Base-by-base conservation (phyloP, 2,113 vertebrate genomes). In the Scalopus aquaticus region DNA sequence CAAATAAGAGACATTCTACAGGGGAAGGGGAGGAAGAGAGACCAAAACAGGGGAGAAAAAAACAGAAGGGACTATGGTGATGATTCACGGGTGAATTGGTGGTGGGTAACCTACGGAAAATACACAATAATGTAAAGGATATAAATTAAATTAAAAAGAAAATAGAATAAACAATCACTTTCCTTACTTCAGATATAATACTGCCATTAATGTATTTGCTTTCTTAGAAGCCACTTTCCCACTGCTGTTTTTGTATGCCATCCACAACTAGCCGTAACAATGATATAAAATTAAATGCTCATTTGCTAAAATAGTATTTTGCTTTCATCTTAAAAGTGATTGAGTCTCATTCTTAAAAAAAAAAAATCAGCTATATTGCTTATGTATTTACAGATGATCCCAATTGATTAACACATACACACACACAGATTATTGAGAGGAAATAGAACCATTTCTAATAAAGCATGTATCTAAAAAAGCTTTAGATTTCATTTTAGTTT, bases 311-410 rank as follows among this genome's bases (percentile, higher is more conserved):
- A 76, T 26, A 46, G 49, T 32, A 81, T 49, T 77, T 87, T 74
- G 26, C 72, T 90, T 44, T 35, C 42, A 82, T 80, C 79, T 95
- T 76, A 49, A 87, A 85, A 70, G 20, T 65, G 44, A 56, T 0
- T 51, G 49, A 51, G 49, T 93, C 24, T 94, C 58, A 93, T 13
- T 72, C 49, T 58, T 78, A 87, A 80, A 91, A 93, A 74, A 93
- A 74, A 54, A 20, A 72, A 93, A 11, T 73, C 28, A 77, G 13
- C 79, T 92, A 64, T 88, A 24, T 49, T 88, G 39, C 37, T 90
- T 69, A 72, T 60, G 17, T 70, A 92, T 12, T 95, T 67, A 91
- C 5, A 86, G 35, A 74, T 74, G 19, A 81, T 69, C 15, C 35
- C 49, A 93, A 74, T 70, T 6, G 32, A 65, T 94, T 83, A 64